phyloP scores from a whole-genome alignment of 2,888 invertebrate genomes.

The Ypsolopha sequella region DNA sequence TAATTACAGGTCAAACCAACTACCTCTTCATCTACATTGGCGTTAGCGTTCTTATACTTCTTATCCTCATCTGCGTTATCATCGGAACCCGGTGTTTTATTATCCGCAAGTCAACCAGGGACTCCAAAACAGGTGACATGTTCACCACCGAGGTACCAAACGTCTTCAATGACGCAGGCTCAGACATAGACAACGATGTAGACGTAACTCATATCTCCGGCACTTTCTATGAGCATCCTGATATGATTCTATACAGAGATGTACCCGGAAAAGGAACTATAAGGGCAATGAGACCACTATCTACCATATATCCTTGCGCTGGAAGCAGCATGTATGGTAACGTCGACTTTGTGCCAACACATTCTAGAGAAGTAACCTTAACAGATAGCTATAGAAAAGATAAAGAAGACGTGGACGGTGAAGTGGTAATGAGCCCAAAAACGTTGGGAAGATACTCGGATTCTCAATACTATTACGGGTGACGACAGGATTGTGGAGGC shows the following conservation, averaged over 20 bases:
- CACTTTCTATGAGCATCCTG: slow-evolving; percentile 60
- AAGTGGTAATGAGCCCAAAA: slow-evolving; percentile 49
- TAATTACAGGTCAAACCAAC: slow-evolving; percentile 5
- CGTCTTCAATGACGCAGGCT: slow-evolving; percentile 50
- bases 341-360: slow-evolving; percentile 42
- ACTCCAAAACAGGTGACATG: slow-evolving; percentile 56
- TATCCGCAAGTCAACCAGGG: slow-evolving; percentile 24
- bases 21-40: slow-evolving; percentile 30
- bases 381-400: slow-evolving; percentile 26
- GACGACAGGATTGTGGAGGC: slow-evolving; percentile 32
- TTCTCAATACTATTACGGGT: slow-evolving; percentile 54
- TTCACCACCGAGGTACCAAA: slow-evolving; percentile 58
- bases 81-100: slow-evolving; percentile 37
- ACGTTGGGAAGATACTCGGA: slow-evolving; percentile 51
- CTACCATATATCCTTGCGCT: slow-evolving; percentile 53
- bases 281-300: slow-evolving; percentile 56
- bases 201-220: slow-evolving; percentile 60
- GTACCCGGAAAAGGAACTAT: slow-evolving; percentile 45
- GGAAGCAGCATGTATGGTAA: slow-evolving; percentile 58
- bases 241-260: slow-evolving; percentile 59
- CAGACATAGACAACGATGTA: slow-evolving; percentile 56
- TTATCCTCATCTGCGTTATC: slow-evolving; percentile 23
- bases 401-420: slow-evolving; percentile 31
- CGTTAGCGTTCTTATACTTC: slow-evolving; percentile 23
- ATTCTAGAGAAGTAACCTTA: slow-evolving; percentile 24